Percentiles rank a stretch among this genome's conserved stretches.
Conservation (phyloP, 2,113 vertebrate genomes). For the Beaufortia kweichowensis region DNA sequence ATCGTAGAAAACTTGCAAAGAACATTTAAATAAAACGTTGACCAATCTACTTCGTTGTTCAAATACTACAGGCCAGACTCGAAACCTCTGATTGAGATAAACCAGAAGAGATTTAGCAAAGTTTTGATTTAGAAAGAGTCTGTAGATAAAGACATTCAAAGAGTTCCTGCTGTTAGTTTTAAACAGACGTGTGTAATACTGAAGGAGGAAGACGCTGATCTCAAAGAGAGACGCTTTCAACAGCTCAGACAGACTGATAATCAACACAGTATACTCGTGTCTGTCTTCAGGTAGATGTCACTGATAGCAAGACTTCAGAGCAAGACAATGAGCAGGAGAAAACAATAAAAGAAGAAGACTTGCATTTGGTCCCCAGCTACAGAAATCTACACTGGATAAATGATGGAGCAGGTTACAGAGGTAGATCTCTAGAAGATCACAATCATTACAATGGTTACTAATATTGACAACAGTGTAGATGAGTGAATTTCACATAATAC, state of each 20-base stretch:
- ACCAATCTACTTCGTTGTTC: background rate
- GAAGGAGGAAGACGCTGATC: conserved; percentile 37
- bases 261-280: conserved; percentile 6
- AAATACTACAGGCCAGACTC: background rate
- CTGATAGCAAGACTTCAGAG: background rate
- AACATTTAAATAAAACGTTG: background rate
- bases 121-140: conserved; percentile 47
- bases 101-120: background rate
- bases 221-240: conserved; percentile 14
- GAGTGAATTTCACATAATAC: too few relatives aligned
- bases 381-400: background rate
- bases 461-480: background rate
- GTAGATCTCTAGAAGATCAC: background rate
- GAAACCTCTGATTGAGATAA: background rate
- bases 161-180: conserved; percentile 34
- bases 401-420: background rate
- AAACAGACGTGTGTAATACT: conserved; percentile 28
- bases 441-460: background rate
- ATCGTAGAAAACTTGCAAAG: conserved; percentile 4
- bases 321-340: background rate
- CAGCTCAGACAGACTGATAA: conserved; percentile 10
- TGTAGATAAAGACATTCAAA: conserved; percentile 55
- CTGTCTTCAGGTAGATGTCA: conserved; percentile 35
- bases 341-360: too few relatives aligned
- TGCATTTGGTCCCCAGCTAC: conserved; percentile 19